Conservation (phyloP, 2,113 vertebrate genomes). For the Triplophysa rosa region DNA sequence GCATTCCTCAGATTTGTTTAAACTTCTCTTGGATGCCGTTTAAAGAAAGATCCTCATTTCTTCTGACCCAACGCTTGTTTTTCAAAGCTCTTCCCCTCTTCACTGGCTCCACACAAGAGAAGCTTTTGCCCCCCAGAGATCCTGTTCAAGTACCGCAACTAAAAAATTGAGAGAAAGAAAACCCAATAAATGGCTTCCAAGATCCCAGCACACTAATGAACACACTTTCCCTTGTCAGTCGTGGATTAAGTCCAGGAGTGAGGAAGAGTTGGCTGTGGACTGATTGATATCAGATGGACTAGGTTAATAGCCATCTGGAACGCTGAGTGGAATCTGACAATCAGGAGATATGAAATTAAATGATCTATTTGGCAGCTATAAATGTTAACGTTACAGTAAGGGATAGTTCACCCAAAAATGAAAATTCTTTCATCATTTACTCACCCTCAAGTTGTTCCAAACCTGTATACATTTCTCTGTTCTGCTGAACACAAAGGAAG, state of each 20-base stretch:
- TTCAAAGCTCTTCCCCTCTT: conserved; percentile 32
- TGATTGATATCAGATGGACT: conserved; percentile 46
- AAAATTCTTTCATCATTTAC: no score
- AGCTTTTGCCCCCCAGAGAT: conserved; percentile 50
- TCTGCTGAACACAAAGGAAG: no score
- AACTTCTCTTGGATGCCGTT: conserved; percentile 60
- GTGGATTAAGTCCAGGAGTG: conserved; percentile 16
- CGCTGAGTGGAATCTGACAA: background rate
- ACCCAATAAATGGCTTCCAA: conserved; percentile 59
- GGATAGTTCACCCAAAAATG: no score
- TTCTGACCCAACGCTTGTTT: conserved; percentile 21
- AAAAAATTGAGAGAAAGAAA: conserved; percentile 42
- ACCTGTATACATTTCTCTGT: no score
- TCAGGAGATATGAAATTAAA: background rate
- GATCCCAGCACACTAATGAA: conserved; percentile 67
- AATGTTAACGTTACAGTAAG: background rate
- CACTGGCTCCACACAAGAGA: conserved; percentile 64
- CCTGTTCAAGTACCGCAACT: conserved; percentile 61
- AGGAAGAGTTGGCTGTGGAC: conserved; percentile 20
- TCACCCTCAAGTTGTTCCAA: no score
- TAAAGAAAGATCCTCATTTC: conserved; percentile 62
- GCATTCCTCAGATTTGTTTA: conserved; percentile 41
- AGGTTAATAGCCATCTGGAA: conserved; percentile 42
- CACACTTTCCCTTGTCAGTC: conserved; percentile 63
- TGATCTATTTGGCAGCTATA: background rate